phyloP scores from a whole-genome alignment of 2,888 invertebrate species.

The Peribatodes rhomboidaria region DNA sequence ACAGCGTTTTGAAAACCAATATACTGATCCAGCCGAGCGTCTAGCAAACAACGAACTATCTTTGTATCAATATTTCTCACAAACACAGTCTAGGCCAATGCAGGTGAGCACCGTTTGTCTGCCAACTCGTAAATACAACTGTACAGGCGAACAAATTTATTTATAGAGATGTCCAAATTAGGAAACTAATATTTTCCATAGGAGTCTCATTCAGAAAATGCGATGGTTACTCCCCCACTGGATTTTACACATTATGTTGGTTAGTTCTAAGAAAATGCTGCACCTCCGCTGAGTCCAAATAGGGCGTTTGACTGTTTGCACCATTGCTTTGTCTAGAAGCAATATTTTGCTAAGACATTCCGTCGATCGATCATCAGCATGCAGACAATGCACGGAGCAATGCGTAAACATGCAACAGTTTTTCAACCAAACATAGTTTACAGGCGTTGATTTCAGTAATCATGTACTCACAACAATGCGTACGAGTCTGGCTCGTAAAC shows the following conservation, averaged over 20 bases:
- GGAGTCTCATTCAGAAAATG: background rate
- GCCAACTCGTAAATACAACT: slow-evolving; percentile 26
- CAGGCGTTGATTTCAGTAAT: slow-evolving; percentile 9
- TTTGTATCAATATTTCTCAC: background rate
- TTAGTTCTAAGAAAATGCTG: slow-evolving; percentile 46
- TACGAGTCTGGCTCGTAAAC: too few species aligned
- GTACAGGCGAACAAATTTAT: background rate
- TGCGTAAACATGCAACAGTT: slow-evolving; percentile 11
- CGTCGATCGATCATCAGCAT: slow-evolving; percentile 3
- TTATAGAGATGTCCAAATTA: background rate
- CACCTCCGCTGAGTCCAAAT: slow-evolving; percentile 36
- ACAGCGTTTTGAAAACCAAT: background rate
- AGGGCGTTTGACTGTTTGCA: slow-evolving; percentile 38
- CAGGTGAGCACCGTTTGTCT: slow-evolving; percentile 52
- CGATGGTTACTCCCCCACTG: background rate
- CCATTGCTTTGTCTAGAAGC: slow-evolving; percentile 29
- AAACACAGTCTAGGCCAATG: slow-evolving; percentile 48
- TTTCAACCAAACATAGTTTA: background rate
- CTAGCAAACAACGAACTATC: background rate
- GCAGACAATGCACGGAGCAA: slow-evolving; percentile 23
- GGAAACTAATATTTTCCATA: background rate
- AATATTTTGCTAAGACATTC: slow-evolving; percentile 28
- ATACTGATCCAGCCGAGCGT: slow-evolving; percentile 5
- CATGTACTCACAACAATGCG: background rate
- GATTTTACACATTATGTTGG: background rate